Evolutionary conservation across 2,797 vertebrate genomes (phyloP), one percentile per base, ranked within the genome.

Genomic region (Labroides dimidiatus): DNA sequence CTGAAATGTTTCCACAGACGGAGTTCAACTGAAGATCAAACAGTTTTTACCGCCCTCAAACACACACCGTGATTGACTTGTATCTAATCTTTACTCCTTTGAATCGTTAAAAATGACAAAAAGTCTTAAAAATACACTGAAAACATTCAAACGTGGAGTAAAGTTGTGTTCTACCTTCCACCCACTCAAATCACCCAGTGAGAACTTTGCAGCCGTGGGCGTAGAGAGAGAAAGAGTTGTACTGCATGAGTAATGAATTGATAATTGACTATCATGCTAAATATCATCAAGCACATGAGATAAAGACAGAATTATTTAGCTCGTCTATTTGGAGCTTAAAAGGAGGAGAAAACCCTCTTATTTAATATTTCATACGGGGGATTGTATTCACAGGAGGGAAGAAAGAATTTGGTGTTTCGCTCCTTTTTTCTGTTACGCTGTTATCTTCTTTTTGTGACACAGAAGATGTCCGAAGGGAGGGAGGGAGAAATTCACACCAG

Each of bases 231-330:
- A 48, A 78, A 51, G 69, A 78, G 48, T 47, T 67, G 52, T 53
- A 64, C 72, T 82, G 82, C 75, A 75, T 70, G 63, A 59, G 42
- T 77, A 85, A 86, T 84, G 70, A 79, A 84, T 36, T 86, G 82
- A 83, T 88, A 83, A 88, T 88, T 78, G 69, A 66, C 69, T 67
- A 74, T 85, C 79, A 63, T 72, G 77, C 72, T 83, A 81, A 82
- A 84, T 73, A 85, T 83, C 69, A 77, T 66, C 61, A 73, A 73
- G 61, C 33, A 54, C 59, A 79, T 51, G 16, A 84, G 66, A 84
- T 61, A 60, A 80, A 89, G 80, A 84, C 69, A 44, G 82, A 87
- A 85, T 82, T 64, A 87, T 87, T 87, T 70, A 82, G 30, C 48
- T 84, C 11, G 21, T 69, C 61, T 75, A 59, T 71, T 76, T 74